These are phyloP conservation scores for Dorcus hopei DNA, from an alignment of 2,888 invertebrate genomes.

Conservation along the genomic window DNA sequence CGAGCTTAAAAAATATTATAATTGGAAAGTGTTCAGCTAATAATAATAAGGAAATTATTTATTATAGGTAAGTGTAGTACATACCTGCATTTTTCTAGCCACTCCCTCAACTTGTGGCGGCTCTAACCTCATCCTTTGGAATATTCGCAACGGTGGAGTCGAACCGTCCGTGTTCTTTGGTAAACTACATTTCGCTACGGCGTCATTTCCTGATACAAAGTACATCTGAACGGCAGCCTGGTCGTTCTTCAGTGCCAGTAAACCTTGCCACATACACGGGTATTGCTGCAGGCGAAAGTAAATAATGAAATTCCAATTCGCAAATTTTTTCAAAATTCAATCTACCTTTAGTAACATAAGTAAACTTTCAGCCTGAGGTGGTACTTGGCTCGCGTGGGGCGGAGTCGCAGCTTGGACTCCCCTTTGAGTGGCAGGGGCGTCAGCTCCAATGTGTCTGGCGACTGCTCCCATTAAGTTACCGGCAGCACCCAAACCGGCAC, in stretches of 20 bases:
- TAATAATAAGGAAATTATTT: too few relatives aligned
- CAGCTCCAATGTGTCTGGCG: constrained; percentile 49
- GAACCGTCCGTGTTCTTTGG: constrained; percentile 81
- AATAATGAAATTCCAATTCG: background rate
- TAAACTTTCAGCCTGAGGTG: constrained; percentile 79
- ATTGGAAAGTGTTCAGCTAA: too few relatives aligned
- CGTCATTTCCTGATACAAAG: constrained; percentile 91
- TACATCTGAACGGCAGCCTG: constrained; percentile 98
- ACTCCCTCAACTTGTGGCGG: constrained; percentile 95
- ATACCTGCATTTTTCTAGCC: constrained; percentile 91
- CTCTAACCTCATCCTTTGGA: constrained; percentile 96
- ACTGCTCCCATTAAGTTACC: constrained; percentile 48
- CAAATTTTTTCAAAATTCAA: background rate
- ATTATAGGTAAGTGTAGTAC: constrained; percentile 23
- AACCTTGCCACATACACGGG: constrained; percentile 97
- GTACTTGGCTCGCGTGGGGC: constrained; percentile 74
- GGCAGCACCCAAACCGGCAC: constrained; percentile 47
- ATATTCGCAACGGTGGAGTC: constrained; percentile 85
- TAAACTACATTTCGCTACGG: constrained; percentile 83
- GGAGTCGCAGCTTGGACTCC: constrained; percentile 59
- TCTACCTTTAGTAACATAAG: constrained; percentile 71
- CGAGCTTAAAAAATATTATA: background rate
- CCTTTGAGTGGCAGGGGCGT: constrained; percentile 54
- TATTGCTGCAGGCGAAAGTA: constrained; percentile 66
- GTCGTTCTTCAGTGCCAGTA: constrained; percentile 93